These are phyloP conservation scores for Exephanes ischioxanthus DNA, from an alignment of 2,888 invertebrate species.

Conservation along the genomic window DNA sequence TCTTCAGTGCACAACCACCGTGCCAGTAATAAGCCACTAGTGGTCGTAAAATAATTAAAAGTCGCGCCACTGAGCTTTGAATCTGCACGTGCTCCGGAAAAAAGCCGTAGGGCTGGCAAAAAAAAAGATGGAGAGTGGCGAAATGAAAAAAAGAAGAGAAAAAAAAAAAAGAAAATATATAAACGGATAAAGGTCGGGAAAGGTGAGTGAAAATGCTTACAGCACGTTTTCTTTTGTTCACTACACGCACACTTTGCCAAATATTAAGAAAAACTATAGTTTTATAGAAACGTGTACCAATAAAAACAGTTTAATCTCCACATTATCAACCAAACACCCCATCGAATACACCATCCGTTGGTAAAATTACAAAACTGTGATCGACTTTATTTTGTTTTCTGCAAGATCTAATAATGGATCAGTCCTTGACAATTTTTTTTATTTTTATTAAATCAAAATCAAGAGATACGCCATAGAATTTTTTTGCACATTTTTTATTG, in stretches of 20 bases:
- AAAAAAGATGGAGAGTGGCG: conserved; percentile 13
- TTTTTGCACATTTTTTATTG: not conserved
- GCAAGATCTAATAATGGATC: too few relatives aligned
- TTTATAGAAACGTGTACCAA: too few relatives aligned
- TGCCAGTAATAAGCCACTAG: conserved; percentile 58
- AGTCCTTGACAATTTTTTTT: too few relatives aligned
- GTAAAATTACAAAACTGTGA: too few relatives aligned
- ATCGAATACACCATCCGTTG: too few relatives aligned
- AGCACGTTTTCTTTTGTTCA: not conserved
- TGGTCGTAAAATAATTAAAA: conserved; percentile 64
- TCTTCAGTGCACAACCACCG: conserved; percentile 19
- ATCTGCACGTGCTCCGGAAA: conserved; percentile 37
- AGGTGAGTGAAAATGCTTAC: not conserved
- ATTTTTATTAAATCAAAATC: too few relatives aligned
- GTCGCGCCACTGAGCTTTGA: conserved; percentile 52
- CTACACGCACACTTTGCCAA: too few relatives aligned
- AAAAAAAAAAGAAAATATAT: not conserved
- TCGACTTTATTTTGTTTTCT: too few relatives aligned
- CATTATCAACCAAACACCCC: too few relatives aligned
- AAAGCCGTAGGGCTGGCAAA: conserved; percentile 37
- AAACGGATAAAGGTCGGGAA: not conserved
- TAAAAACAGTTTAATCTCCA: too few relatives aligned
- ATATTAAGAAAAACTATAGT: too few relatives aligned
- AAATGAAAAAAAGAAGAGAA: not conserved
- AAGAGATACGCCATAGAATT: not conserved